Base-by-base conservation (phyloP, 2,797 vertebrate genomes). In the Hemitrygon akajei region DNA sequence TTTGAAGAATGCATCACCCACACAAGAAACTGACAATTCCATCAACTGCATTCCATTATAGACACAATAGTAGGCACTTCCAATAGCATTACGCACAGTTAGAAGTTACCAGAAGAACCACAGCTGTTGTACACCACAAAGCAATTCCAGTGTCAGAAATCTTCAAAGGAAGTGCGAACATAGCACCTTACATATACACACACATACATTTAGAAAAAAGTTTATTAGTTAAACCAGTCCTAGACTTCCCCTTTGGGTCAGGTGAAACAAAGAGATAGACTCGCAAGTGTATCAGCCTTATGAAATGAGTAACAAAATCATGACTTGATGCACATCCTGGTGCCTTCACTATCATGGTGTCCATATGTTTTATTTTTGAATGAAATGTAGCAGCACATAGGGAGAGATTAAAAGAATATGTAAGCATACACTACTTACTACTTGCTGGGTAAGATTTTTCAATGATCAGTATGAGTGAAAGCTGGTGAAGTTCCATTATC, bases 1-100 rank as follows among this genome's bases (percentile, higher is more conserved):
- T 75, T 75, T 71, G 16, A 75, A 73, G 37, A 92, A 76, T 27
- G 37, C 91, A 18, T 16, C 40, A 40, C 40, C 22, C 91, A 93
- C 69, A 76, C 71, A 18, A 47, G 91, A 40, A 93, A 71, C 71
- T 75, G 40, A 93, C 91, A 76, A 92, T 92, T 14, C 40, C 47
- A 47, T 47, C 47, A 47, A 93, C 27, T 76, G 71, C 20, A 56
- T 56, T 73, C 6, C 10, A 73, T 47, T 30, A 47, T 47, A 92
- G 71, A 7, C 56, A 93, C 91, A 93, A 75, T 76, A 47, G 40
- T 14, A 37, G 37, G 71, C 60, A 66, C 20, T 93, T 47, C 91
- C 40, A 76, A 76, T 7, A 71, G 22, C 63, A 58, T 75, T 40
- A 27, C 37, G 34, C 22, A 69, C 2, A 10, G 86, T 9, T 34